Conservation (phyloP, 64 coral and sea anemone species). For the Orbicella faveolata region DNA sequence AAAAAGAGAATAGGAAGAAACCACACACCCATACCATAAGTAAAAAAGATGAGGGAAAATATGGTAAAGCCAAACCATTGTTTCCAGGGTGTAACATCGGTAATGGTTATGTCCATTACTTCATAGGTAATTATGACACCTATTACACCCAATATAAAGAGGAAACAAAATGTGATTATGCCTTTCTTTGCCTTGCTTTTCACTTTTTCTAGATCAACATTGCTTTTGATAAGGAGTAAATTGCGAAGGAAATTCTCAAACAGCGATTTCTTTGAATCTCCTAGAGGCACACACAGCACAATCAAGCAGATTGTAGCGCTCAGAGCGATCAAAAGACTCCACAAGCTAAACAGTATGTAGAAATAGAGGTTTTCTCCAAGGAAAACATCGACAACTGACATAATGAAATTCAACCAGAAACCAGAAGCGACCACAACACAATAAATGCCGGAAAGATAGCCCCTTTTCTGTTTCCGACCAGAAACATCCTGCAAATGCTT, state of each 20-base stretch:
- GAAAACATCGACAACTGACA: background rate
- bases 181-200: background rate
- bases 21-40: background rate
- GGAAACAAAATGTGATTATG: background rate
- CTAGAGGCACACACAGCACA: background rate
- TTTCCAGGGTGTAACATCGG: background rate
- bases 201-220: background rate
- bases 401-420: background rate
- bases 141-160: background rate
- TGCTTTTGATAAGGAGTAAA: background rate
- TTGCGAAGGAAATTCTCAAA: background rate
- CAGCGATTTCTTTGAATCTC: background rate
- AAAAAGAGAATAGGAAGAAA: background rate
- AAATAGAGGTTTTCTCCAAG: background rate
- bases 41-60: background rate
- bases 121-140: background rate
- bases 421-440: background rate
- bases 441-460: background rate
- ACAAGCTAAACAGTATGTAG: background rate
- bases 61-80: slow-evolving; percentile 3
- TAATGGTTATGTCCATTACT: background rate
- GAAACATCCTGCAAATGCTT: background rate
- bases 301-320: background rate
- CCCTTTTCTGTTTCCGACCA: background rate
- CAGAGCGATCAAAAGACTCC: background rate